A percentile compares a stretch with the other conserved stretches of the same genome.
phyloP scores from a whole-genome alignment of 1,140 invertebrate genomes.

The Globodera rostochiensis region DNA sequence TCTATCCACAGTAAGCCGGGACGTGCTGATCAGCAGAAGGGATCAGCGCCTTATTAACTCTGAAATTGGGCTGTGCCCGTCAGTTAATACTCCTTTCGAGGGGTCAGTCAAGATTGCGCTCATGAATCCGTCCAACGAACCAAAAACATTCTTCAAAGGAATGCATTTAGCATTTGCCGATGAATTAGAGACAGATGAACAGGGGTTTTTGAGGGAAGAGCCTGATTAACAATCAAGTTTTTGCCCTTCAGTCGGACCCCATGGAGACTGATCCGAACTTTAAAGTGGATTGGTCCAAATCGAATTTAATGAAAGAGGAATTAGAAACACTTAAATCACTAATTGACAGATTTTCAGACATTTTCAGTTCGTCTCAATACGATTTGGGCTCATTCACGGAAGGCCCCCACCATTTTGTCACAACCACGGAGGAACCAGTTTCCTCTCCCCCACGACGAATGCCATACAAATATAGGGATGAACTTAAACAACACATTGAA shows the following conservation, averaged over 20 bases:
- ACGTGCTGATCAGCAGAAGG: not conserved
- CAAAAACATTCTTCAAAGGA: no score
- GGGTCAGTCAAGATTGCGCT: no score
- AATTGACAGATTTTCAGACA: slow-evolving; percentile 18
- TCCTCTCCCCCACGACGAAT: not conserved
- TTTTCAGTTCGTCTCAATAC: slow-evolving; percentile 14
- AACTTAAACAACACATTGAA: slow-evolving; percentile 27
- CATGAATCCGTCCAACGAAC: no score
- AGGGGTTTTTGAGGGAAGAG: no score
- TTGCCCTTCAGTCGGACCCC: no score
- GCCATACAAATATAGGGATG: slow-evolving; percentile 19
- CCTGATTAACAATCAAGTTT: no score
- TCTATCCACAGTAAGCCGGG: not conserved
- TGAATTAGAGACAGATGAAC: no score
- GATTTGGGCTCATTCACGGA: slow-evolving; percentile 22
- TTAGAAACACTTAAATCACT: not conserved
- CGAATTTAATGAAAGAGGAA: slow-evolving; percentile 14
- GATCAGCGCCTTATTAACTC: not conserved
- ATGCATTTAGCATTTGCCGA: no score
- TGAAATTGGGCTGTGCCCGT: no score
- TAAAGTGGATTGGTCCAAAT: slow-evolving; percentile 5
- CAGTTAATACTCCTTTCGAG: no score
- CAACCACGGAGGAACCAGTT: slow-evolving; percentile 17
- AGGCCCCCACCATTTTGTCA: not conserved
- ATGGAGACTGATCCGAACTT: slow-evolving; percentile 13